phyloP scores from a whole-genome alignment of 1,140 invertebrate genomes.

The Lucilia sericata region DNA sequence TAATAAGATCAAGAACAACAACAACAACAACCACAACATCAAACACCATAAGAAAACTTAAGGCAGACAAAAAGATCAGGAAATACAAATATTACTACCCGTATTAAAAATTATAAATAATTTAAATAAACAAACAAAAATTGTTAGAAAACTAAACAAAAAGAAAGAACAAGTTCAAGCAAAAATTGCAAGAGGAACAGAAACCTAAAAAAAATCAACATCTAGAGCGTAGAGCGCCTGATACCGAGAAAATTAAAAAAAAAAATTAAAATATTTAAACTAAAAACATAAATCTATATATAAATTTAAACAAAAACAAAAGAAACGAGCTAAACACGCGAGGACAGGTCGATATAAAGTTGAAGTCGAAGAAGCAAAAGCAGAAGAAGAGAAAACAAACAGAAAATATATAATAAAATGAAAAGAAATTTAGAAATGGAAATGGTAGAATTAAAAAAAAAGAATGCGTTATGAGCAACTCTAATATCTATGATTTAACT shows the following conservation, averaged over 20 bases:
- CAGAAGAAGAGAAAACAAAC: neutral
- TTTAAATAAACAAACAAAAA: slow-evolving; percentile 22
- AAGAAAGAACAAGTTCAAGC: slow-evolving; percentile 21
- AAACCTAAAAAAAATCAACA: slow-evolving; percentile 34
- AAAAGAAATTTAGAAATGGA: slow-evolving; percentile 8
- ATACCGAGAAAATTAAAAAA: slow-evolving; percentile 32
- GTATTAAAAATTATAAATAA: slow-evolving; percentile 36
- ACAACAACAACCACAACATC: slow-evolving; percentile 28
- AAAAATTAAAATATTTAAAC: slow-evolving; percentile 8
- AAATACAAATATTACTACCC: slow-evolving; percentile 30
- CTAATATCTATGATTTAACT: slow-evolving; percentile 43
- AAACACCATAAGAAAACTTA: slow-evolving; percentile 22
- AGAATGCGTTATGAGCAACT: slow-evolving; percentile 28
- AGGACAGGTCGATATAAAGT: slow-evolving; percentile 17
- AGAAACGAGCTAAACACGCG: slow-evolving; percentile 20
- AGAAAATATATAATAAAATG: neutral
- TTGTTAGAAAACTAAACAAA: neutral
- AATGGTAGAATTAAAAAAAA: neutral
- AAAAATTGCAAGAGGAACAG: neutral
- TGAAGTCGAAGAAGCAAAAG: slow-evolving; percentile 3
- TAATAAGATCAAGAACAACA: neutral
- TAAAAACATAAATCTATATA: slow-evolving; percentile 15
- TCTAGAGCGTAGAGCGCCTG: slow-evolving; percentile 41
- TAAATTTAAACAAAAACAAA: slow-evolving; percentile 34
- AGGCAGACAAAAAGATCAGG: slow-evolving; percentile 34